Evolutionary conservation across 2,888 invertebrate species (phyloP).

Genomic region (Euclidia mi): DNA sequence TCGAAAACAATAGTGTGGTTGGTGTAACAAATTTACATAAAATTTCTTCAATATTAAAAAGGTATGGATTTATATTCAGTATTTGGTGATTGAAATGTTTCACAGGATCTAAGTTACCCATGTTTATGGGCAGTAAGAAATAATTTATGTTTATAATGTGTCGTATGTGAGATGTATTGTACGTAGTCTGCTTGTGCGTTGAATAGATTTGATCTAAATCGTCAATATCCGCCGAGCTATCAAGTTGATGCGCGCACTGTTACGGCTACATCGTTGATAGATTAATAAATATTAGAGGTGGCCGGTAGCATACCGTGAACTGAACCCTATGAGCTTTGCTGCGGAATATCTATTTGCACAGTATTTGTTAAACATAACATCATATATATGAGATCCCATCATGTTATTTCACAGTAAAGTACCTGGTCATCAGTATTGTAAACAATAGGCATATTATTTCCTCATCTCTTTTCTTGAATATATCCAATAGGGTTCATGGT

Average conservation of each 20-base stretch:
- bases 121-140: constrained; percentile 31
- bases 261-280: constrained; percentile 16
- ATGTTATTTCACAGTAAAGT: neutral
- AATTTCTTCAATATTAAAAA: constrained; percentile 14
- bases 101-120: constrained; percentile 28
- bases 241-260: constrained; percentile 35
- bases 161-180: constrained; percentile 8
- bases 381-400: neutral
- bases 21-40: constrained; percentile 16
- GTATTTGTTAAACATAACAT: neutral
- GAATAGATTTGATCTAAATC: constrained; percentile 66
- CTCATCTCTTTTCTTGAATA: too few relatives aligned
- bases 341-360: neutral
- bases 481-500: too few relatives aligned
- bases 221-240: constrained; percentile 64
- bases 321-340: constrained; percentile 16
- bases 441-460: neutral
- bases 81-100: constrained; percentile 37
- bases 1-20: constrained; percentile 18
- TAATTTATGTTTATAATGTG: constrained; percentile 11
- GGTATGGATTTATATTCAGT: constrained; percentile 41
- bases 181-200: constrained; percentile 22
- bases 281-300: constrained; percentile 45
- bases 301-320: constrained; percentile 27
- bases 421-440: neutral